Evolutionary conservation across 2,888 invertebrate genomes (phyloP).

Genomic region (Lasius fuliginosus): DNA sequence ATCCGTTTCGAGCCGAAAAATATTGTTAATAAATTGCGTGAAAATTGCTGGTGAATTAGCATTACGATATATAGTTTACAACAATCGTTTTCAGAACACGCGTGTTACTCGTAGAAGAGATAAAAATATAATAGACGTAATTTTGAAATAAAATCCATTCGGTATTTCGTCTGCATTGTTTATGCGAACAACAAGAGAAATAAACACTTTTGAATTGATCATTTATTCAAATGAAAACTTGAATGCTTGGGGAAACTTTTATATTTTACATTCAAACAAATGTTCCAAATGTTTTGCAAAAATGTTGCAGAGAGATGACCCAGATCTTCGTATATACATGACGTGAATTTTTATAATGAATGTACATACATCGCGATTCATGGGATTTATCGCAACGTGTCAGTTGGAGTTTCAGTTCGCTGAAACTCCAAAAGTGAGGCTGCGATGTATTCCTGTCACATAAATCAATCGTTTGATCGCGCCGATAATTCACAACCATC

Average conservation of each 20-base stretch:
- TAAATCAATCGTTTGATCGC: constrained; percentile 40
- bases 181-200: background rate
- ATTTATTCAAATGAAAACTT: background rate
- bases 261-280: background rate
- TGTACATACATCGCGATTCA: constrained; percentile 38
- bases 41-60: background rate
- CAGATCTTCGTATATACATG: constrained; percentile 7
- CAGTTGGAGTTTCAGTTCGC: constrained; percentile 21
- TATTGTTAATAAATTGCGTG: background rate
- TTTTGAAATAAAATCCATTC: constrained; percentile 9
- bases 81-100: background rate
- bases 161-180: background rate
- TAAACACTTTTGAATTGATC: background rate
- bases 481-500: constrained; percentile 18
- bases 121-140: background rate
- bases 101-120: background rate
- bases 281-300: constrained; percentile 9
- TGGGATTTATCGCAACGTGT: constrained; percentile 44
- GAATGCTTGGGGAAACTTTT: background rate
- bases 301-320: constrained; percentile 9
- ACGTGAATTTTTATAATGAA: constrained; percentile 40
- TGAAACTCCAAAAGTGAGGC: constrained; percentile 41
- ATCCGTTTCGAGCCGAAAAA: background rate
- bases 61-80: background rate
- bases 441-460: constrained; percentile 35